Evolutionary conservation across 2,113 vertebrate species (phyloP).

Genomic region (Synchiropus splendidus): DNA sequence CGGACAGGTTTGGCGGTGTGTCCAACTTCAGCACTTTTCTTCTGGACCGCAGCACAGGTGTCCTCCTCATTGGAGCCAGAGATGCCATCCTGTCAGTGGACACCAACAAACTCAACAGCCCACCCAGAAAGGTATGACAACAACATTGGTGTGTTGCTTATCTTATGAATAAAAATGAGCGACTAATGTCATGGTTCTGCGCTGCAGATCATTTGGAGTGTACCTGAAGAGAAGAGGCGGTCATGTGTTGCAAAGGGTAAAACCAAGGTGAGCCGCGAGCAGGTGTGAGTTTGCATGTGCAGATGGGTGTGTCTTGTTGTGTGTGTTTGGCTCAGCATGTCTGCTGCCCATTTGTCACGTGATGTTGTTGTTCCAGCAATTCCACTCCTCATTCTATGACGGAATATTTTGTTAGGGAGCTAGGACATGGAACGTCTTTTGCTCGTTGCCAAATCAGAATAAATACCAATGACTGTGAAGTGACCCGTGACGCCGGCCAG

Average conservation of each 20-base stretch:
- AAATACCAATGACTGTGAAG: too few species aligned
- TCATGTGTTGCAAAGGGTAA: slow-evolving; percentile 78
- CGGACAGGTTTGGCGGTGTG: slow-evolving; percentile 9
- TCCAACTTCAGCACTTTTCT: slow-evolving; percentile 74
- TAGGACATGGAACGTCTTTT: too few species aligned
- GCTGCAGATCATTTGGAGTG: slow-evolving; percentile 76
- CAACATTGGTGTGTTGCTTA: too few species aligned
- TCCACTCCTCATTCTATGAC: rapidly evolving
- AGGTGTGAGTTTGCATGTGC: neutral
- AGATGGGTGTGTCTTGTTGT: too few species aligned
- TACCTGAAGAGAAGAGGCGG: slow-evolving; percentile 63
- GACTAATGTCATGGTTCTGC: neutral
- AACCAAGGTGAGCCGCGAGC: slow-evolving; percentile 64
- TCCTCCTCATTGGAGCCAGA: slow-evolving; percentile 71
- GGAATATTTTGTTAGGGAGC: too few species aligned
- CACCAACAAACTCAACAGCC: slow-evolving; percentile 44
- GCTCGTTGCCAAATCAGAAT: too few species aligned
- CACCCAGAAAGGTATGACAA: slow-evolving; percentile 33
- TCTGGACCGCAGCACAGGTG: slow-evolving; percentile 59
- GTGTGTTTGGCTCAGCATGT: neutral
- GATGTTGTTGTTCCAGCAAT: too few species aligned
- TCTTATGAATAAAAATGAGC: too few species aligned
- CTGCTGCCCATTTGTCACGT: neutral
- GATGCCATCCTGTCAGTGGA: slow-evolving; percentile 72
- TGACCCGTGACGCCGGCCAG: too few species aligned